Evolutionary conservation across 2,113 vertebrate species (phyloP).

Genomic region (Meles meles): DNA sequence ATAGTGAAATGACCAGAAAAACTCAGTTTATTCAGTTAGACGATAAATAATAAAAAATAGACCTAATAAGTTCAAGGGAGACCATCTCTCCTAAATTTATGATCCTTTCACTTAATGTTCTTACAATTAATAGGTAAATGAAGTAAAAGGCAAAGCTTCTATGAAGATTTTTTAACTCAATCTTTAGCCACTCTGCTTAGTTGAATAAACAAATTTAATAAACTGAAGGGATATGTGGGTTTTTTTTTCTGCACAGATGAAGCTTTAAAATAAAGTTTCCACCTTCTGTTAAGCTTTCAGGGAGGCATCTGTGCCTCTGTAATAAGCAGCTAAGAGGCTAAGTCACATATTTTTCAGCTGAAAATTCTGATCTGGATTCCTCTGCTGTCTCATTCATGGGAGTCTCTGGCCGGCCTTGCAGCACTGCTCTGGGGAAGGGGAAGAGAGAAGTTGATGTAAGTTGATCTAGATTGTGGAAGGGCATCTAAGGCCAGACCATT

Average conservation of each 20-base stretch:
- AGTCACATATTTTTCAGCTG: not conserved
- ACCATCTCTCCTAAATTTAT: not conserved
- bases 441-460: not conserved
- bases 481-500: not conserved
- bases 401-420: not conserved
- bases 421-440: not conserved
- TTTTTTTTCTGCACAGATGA: constrained; percentile 22
- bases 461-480: not conserved
- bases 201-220: constrained; percentile 23
- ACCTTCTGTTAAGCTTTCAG: constrained; percentile 42
- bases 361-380: not conserved
- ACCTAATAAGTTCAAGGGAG: not conserved
- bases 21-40: not conserved
- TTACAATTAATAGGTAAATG: not conserved
- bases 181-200: not conserved
- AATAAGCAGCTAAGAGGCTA: constrained; percentile 53
- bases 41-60: not conserved
- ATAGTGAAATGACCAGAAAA: not conserved
- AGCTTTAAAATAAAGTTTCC: constrained; percentile 50
- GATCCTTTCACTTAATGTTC: not conserved
- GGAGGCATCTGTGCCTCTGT: constrained; percentile 44
- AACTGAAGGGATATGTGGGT: not conserved
- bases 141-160: not conserved
- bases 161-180: not conserved
- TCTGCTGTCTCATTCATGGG: not conserved